Evolutionary conservation across 2,888 invertebrate genomes (phyloP), one percentile per base, ranked within the genome.

Genomic region (Pyrrhia umbra): DNA sequence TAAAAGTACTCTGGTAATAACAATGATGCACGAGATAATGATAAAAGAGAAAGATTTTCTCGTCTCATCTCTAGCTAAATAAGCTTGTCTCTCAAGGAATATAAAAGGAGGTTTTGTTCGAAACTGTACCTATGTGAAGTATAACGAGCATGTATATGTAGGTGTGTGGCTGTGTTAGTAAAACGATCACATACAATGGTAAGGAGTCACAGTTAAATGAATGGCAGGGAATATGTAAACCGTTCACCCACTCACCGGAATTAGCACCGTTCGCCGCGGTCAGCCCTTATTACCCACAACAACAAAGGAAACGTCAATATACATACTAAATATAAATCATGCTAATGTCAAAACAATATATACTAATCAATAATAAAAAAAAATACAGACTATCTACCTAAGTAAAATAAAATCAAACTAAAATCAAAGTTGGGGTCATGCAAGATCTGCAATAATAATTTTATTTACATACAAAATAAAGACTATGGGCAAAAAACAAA

Each of bases 201-300:
- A 74, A 77, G 76, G 72, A 68, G 65, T 65, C 71, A 65, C 79
- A 77, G 85, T 83, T 80, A 85, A 83, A 80, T 75, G 74, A 78
- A 85, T 84, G 79, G 75, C 78, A 83, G 83, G 80, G 82, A 82
- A 83, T 82, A 87, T 85, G 80, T 83, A 90, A 88, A 88, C 83
- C 74, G 80, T 87, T 87, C 89, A 90, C 89, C 88, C 88, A 93
- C 93, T 94, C 92, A 94, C 94, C 93, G 80, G 86, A 80, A 83
- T 90, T 89, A 87, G 84, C 89, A 88, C 89, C 88, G 82, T 88
- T 87, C 85, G 88, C 85, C 82, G 90, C 83, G 77, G 85, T 80
- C 89, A 92, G 89, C 88, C 91, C 93, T 93, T 90, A 82, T 90
- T 89, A 92, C 88, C 92, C 90, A 91, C 89, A 91, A 91, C 85